phyloP scores from a whole-genome alignment of 2,888 invertebrate species.

The Cheilosia scutellata region DNA sequence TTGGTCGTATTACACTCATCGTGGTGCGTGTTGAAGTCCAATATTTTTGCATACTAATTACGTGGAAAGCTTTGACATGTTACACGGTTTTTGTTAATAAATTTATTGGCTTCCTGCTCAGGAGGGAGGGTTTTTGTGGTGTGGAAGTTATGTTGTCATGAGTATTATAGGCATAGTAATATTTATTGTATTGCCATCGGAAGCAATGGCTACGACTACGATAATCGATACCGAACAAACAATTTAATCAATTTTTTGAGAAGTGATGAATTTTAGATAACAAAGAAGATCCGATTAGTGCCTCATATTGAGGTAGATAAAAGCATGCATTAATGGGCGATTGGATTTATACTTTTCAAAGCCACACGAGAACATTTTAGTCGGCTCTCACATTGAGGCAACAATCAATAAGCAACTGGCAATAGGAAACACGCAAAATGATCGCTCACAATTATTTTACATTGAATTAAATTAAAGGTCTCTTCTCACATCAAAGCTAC shows the following conservation, averaged over 20 bases:
- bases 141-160: slow-evolving; percentile 29
- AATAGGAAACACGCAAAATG: no score
- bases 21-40: slow-evolving; percentile 59
- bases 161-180: background rate
- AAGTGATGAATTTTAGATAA: background rate
- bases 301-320: background rate
- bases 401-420: no score
- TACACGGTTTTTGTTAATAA: slow-evolving; percentile 52
- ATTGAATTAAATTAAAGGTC: no score
- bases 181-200: slow-evolving; percentile 22
- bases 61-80: slow-evolving; percentile 52
- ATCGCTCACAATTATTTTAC: no score
- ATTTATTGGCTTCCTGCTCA: slow-evolving; percentile 46
- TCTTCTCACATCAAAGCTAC: no score
- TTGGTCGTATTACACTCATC: slow-evolving; percentile 5
- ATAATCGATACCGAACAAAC: slow-evolving; percentile 1
- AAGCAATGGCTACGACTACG: slow-evolving; percentile 10
- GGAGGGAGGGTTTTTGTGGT: background rate
- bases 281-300: background rate
- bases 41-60: slow-evolving; percentile 68
- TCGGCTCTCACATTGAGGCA: no score
- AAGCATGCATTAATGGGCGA: no score
- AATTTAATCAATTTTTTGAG: background rate
- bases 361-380: no score
- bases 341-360: no score